Base-by-base conservation (phyloP, 2,113 vertebrate genomes). In the Cryptotis parvus region DNA sequence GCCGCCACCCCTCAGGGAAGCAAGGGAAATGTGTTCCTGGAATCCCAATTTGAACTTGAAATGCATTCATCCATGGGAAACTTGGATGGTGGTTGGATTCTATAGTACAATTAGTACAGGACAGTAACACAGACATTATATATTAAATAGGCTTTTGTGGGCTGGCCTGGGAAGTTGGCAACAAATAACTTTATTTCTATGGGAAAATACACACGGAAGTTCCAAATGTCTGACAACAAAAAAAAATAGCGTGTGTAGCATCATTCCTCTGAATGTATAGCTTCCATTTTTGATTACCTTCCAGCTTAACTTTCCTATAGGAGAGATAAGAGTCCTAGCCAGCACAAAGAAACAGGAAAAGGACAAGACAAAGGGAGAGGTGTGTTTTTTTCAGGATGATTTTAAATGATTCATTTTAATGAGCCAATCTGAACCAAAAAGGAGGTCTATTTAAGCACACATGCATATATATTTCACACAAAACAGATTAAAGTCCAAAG, bases 131-230 rank as follows among this genome's bases (percentile, higher is more conserved):
- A 95, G 72, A 93, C 80, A 80, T 76, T 76, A 84, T 22, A 70
- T 78, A 90, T 90, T 90, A 94, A 94, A 83, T 65, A 83, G 86
- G 79, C 72, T 76, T 90, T 90, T 86, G 65, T 91, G 80, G 73
- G 83, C 74, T 76, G 83, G 86, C 72, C 87, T 94, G 87, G 93
- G 73, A 92, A 95, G 63, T 77, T 80, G 94, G 81, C 33, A 90
- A 94, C 11, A 20, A 83, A 73, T 73, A 94, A 84, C 43, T 76
- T 84, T 33, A 39, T 90, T 90, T 92, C 79, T 85, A 31, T 90
- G 79, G 88, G 70, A 78, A 96, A 96, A 95, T 52, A 66, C 29
- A 84, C 16, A 49, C n/a, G 52, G 58, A 92, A 82, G 91, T 94
- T 93, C 86, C 82, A 92, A 93, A 87, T 41, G 83, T 41, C 90